phyloP scores from a whole-genome alignment of 1,140 invertebrate species.

The Psilanteris sp. region DNA sequence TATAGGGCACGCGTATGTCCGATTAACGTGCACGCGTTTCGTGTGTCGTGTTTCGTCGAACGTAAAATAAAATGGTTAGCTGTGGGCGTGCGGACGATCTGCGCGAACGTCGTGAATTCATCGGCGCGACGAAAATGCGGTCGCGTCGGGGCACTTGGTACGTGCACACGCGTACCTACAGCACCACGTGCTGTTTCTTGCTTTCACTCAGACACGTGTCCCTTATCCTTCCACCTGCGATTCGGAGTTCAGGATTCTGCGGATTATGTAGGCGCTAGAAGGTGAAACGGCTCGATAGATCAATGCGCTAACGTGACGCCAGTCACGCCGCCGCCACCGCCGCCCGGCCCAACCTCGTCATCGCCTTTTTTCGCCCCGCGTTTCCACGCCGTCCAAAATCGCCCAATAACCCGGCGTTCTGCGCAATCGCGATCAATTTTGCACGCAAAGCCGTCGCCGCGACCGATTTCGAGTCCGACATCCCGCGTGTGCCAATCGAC shows the following conservation, averaged over 20 bases:
- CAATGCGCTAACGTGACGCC: constrained; percentile 19
- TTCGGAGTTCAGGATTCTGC: constrained; percentile 31
- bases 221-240: constrained; percentile 54
- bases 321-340: constrained; percentile 1
- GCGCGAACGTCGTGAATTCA: constrained; percentile 22
- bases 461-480: no score
- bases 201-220: constrained; percentile 59
- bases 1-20: constrained; percentile 20
- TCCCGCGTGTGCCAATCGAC: no score
- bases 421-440: no score
- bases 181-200: constrained; percentile 52
- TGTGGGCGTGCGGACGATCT: constrained; percentile 38
- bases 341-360: constrained; percentile 16
- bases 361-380: neutral
- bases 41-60: constrained; percentile 8
- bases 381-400: no score
- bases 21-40: constrained; percentile 4
- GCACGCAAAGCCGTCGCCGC: no score
- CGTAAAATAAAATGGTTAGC: constrained; percentile 13
- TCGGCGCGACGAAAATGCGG: constrained; percentile 35
- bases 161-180: constrained; percentile 37
- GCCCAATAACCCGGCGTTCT: no score
- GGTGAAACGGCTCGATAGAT: constrained; percentile 34
- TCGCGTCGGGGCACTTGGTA: constrained; percentile 30
- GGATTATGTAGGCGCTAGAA: constrained; percentile 27